Evolutionary conservation across 2,888 invertebrate genomes (phyloP).

Genomic region (Leucozona laternaria): DNA sequence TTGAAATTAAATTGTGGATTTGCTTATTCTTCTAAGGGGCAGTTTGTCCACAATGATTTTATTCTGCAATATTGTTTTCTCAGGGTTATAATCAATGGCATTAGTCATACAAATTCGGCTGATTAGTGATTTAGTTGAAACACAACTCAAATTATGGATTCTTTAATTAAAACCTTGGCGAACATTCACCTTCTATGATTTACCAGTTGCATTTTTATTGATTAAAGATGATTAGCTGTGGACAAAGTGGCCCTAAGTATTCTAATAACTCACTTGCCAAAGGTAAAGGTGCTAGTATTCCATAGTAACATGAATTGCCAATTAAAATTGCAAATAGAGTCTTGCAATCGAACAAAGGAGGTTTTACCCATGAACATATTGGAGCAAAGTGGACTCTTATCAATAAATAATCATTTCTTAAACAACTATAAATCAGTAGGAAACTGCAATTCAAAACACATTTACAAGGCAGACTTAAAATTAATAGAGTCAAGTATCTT

Average conservation of each 20-base stretch:
- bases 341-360: background rate
- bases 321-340: background rate
- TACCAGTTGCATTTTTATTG: too few species aligned
- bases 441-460: background rate
- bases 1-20: background rate
- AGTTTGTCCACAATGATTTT: too few species aligned
- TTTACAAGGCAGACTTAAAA: background rate
- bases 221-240: too few species aligned
- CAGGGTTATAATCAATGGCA: too few species aligned
- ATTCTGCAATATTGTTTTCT: too few species aligned
- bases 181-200: too few species aligned
- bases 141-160: too few species aligned
- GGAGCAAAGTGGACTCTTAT: background rate
- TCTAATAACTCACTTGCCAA: background rate
- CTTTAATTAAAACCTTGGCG: too few species aligned
- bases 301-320: background rate
- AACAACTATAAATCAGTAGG: background rate
- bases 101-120: too few species aligned
- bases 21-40: background rate
- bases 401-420: background rate
- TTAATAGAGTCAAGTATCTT: too few species aligned
- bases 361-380: background rate
- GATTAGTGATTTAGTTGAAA: too few species aligned
- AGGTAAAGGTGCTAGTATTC: background rate
- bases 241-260: too few species aligned